Conservation (phyloP, 92 coral and sea anemone genomes). For the Epizoanthus scotinus region DNA sequence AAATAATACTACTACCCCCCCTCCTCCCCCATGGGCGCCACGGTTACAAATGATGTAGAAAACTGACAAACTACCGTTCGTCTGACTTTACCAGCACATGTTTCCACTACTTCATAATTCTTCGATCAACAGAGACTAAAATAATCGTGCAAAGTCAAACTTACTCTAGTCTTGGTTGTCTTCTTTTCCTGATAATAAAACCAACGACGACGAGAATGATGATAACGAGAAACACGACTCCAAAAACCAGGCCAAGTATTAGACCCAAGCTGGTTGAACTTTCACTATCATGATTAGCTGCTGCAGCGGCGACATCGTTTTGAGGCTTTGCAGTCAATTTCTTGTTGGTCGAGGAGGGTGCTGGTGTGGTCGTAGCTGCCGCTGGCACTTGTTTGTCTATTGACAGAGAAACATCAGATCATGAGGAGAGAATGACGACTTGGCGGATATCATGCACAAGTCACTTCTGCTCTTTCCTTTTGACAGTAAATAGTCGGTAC, state of each 20-base stretch:
- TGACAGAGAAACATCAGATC: neutral
- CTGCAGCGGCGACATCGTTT: neutral
- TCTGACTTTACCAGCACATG: no score
- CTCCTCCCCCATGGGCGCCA: no score
- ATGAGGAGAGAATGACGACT: neutral
- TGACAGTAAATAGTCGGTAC: no score
- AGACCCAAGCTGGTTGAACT: conserved; percentile 37
- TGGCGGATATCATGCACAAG: no score
- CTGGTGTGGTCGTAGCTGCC: neutral
- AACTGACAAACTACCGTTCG: no score
- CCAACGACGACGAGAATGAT: conserved; percentile 13
- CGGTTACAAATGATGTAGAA: no score
- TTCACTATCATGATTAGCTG: neutral
- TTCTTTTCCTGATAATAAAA: conserved; percentile 45
- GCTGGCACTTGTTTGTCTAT: neutral
- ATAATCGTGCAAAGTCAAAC: conserved; percentile 21
- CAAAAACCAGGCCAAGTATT: conserved; percentile 62
- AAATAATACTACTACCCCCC: no score
- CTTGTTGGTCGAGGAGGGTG: neutral
- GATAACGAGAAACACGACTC: conserved; percentile 25
- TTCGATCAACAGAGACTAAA: no score
- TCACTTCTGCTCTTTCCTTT: no score
- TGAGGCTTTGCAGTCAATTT: conserved; percentile 18
- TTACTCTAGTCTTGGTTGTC: conserved; percentile 70
- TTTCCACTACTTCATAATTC: no score